Base-by-base conservation (phyloP, 2,888 invertebrate species). In the Oligia strigilis region DNA sequence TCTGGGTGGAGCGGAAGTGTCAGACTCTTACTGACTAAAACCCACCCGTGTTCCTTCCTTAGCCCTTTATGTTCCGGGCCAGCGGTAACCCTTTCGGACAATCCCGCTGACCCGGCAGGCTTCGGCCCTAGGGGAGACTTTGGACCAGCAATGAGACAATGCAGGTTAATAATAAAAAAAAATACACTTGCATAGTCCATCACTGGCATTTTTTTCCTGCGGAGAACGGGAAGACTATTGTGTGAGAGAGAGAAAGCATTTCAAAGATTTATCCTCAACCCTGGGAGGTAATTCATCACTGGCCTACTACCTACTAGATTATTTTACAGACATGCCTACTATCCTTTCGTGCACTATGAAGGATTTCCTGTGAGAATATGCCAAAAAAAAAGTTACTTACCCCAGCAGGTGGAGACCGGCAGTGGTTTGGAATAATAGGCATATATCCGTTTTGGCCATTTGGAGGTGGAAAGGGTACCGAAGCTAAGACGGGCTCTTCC, bases 381-480 rank as follows among this genome's bases (percentile, higher is more conserved):
- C 2, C 19, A n/a, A 52, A 60, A 36, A 49, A 23, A 36, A n/a
- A 13, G 3, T 8, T 62, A 40, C 17, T 65, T 82, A 81, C 81
- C 77, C 81, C 81, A n/a, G 58, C 64, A 19, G 81, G 81, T 49
- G 83, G 83, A 4, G 55, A 14, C 19, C 40, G 60, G 23, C 81
- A 81, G 55, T 72, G 62, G 2, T 58, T 49, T 8, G 81, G 81
- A 49, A 81, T 23, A 17, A 36, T 23, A 0, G 23, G 52, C 6
- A 23, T 23, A 23, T 9, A 36, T 23, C 52, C 52, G 11, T 43
- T 8, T 5, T 23, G 52, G 29, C n/a, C 23, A n/a, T 43, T 72
- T 77, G 78, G 62, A 52, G 49, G 40, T 43, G 83, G 84, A 29
- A 84, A 73, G 9, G 86, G 88, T 23, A n/a, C 23, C 78, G 72